phyloP scores from a whole-genome alignment of 2,113 vertebrate species.

The Neogale vison region DNA sequence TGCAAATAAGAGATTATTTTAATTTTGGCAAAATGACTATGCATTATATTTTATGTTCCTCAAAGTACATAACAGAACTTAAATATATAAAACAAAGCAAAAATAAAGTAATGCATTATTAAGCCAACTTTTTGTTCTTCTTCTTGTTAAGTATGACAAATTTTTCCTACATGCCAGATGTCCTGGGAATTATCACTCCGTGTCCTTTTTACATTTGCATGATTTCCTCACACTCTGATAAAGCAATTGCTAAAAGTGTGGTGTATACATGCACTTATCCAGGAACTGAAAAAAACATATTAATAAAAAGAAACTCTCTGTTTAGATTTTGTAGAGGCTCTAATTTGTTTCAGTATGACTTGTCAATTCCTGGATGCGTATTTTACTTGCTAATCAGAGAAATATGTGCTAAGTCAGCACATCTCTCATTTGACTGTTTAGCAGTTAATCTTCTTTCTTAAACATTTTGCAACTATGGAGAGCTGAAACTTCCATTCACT shows the following conservation, averaged over 20 bases:
- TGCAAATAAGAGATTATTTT: conserved; percentile 8
- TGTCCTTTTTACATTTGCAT: not conserved
- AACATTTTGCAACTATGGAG: not conserved
- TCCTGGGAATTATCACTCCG: not conserved
- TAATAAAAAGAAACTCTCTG: not conserved
- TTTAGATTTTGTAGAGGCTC: not conserved
- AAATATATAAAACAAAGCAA: not conserved
- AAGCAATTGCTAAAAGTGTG: not conserved
- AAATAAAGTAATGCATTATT: not conserved
- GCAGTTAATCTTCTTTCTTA: not conserved
- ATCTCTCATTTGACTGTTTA: not conserved
- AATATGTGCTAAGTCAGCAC: not conserved
- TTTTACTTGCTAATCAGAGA: not conserved
- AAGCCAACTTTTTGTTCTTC: not conserved
- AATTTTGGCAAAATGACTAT: not conserved
- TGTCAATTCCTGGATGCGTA: not conserved
- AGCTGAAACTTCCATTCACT: not conserved
- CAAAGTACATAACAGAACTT: not conserved
- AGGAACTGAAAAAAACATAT: not conserved
- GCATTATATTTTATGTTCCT: not conserved
- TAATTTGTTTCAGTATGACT: not conserved
- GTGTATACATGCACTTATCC: not conserved
- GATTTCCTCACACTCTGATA: not conserved
- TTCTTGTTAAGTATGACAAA: not conserved
- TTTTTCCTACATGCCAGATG: not conserved